Conservation (phyloP, 2,888 invertebrate genomes). For the Pterostichus niger region DNA sequence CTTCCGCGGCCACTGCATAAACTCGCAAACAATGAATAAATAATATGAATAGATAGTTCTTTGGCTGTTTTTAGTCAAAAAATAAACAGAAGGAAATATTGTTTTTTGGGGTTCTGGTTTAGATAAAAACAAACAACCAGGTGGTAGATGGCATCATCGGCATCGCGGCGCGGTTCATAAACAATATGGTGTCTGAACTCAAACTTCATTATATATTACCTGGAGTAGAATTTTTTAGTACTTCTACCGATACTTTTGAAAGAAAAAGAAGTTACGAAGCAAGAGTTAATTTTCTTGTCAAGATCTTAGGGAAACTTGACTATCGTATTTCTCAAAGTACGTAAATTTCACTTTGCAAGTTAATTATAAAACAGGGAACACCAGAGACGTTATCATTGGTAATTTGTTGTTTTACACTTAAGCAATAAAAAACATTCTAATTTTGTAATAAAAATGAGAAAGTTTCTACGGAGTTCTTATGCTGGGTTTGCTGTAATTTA, state of each 20-base stretch:
- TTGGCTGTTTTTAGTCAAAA: no score
- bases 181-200: background rate
- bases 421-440: conserved; percentile 45
- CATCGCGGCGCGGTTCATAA: background rate
- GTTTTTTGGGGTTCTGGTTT: no score
- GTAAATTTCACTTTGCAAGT: conserved; percentile 50
- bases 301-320: background rate
- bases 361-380: conserved; percentile 43
- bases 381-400: conserved; percentile 39
- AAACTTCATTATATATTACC: conserved; percentile 6
- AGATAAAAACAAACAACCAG: no score
- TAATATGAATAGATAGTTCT: no score
- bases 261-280: conserved; percentile 9
- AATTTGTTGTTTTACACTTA: conserved; percentile 46
- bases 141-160: no score
- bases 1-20: no score
- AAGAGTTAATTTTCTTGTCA: conserved; percentile 19
- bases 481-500: conserved; percentile 16
- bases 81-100: no score
- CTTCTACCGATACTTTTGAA: conserved; percentile 23
- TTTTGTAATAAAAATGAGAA: conserved; percentile 46
- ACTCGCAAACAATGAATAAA: no score
- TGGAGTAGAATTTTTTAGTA: conserved; percentile 25
- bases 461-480: conserved; percentile 12
- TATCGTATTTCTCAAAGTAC: conserved; percentile 43